phyloP scores from a whole-genome alignment of 2,797 vertebrate species.

The Phataginus tricuspis region DNA sequence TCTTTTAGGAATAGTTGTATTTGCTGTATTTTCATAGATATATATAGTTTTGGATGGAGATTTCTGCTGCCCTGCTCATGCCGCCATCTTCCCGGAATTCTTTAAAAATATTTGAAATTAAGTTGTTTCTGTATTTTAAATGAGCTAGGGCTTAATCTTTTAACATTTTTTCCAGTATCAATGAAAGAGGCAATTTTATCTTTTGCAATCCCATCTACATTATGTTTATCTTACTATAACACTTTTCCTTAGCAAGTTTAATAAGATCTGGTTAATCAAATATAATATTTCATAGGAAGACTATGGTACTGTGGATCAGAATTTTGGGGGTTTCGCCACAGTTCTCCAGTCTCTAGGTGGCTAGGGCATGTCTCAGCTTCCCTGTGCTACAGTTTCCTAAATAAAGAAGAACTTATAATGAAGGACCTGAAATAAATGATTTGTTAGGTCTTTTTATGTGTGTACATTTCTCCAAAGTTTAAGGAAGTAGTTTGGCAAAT shows the following conservation, averaged over 20 bases:
- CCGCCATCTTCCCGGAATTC: too few relatives aligned
- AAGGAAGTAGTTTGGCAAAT: not conserved
- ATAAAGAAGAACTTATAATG: not conserved
- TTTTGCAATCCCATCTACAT: not conserved
- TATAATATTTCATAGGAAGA: not conserved
- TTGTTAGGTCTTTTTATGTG: not conserved
- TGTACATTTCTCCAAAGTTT: not conserved
- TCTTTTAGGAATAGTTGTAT: too few relatives aligned
- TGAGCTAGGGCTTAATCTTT: not conserved
- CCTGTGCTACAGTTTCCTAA: not conserved
- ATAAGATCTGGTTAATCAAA: not conserved
- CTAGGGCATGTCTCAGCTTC: not conserved
- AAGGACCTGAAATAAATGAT: not conserved
- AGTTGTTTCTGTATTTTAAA: slow-evolving; percentile 2
- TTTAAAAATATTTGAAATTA: not conserved
- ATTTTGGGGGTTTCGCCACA: not conserved
- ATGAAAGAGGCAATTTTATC: not conserved
- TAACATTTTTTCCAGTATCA: not conserved
- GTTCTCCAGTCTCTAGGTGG: not conserved
- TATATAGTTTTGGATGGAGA: too few relatives aligned
- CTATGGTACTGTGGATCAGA: not conserved
- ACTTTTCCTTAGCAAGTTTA: not conserved
- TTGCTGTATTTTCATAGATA: too few relatives aligned
- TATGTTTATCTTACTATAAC: not conserved
- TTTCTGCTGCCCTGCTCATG: too few relatives aligned